Evolutionary conservation across 2,888 invertebrate species (phyloP).

Genomic region (Lithophane socia): DNA sequence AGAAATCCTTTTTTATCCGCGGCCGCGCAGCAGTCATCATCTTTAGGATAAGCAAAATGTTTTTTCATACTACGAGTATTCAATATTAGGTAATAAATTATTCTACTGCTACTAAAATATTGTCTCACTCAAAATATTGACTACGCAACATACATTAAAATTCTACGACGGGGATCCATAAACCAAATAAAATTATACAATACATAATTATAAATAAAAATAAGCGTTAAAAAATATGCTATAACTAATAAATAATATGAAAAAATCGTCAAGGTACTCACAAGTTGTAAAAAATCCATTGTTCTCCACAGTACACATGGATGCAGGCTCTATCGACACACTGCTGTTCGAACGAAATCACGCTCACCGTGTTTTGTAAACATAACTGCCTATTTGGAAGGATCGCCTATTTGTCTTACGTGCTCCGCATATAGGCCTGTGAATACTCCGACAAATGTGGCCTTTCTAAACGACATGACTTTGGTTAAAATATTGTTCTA

Average conservation of each 20-base stretch:
- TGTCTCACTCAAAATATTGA: background rate
- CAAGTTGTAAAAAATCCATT: slow-evolving; percentile 70
- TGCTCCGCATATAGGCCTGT: background rate
- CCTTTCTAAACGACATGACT: background rate
- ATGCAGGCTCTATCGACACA: slow-evolving; percentile 62
- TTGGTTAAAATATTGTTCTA: background rate
- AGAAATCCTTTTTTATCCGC: no score
- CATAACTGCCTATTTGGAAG: slow-evolving; percentile 53
- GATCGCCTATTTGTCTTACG: slow-evolving; percentile 48
- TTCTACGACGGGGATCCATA: no score
- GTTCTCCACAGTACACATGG: slow-evolving; percentile 47
- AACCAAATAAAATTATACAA: no score
- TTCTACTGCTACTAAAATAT: background rate
- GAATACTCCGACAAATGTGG: background rate
- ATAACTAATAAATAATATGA: background rate
- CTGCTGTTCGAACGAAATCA: slow-evolving; percentile 60
- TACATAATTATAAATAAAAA: background rate
- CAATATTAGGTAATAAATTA: background rate
- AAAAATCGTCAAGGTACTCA: slow-evolving; percentile 56
- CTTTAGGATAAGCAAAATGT: background rate
- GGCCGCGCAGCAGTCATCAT: no score
- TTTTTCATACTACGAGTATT: background rate
- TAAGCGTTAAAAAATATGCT: background rate
- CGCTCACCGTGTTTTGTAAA: slow-evolving; percentile 68
- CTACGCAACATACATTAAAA: background rate